phyloP scores from a whole-genome alignment of 2,113 vertebrate genomes.

The Varanus salvator region DNA sequence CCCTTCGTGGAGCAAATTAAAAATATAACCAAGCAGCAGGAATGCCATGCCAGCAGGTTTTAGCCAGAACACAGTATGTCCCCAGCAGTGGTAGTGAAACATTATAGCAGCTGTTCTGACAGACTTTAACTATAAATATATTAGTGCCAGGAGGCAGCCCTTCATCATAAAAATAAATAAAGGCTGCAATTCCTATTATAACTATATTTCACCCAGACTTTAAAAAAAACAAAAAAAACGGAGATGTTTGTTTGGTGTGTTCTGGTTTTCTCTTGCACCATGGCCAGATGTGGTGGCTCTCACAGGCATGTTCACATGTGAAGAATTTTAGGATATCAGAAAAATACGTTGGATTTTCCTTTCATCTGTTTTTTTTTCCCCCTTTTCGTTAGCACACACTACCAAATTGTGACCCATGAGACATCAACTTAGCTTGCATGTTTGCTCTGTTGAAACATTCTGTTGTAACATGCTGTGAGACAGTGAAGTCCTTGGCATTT shows the following conservation, averaged over 20 bases:
- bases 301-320: background rate
- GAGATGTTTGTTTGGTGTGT: too few species aligned
- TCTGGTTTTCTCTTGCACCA: too few species aligned
- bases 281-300: background rate
- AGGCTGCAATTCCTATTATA: background rate
- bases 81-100: background rate
- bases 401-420: background rate
- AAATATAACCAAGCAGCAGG: background rate
- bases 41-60: background rate
- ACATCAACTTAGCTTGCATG: background rate
- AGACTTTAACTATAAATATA: constrained; percentile 25
- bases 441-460: background rate
- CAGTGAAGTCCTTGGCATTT: background rate
- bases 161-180: constrained; percentile 2
- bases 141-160: background rate
- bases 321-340: background rate
- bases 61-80: constrained; percentile 20
- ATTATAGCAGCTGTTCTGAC: constrained; percentile 4
- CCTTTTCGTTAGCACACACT: background rate
- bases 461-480: background rate
- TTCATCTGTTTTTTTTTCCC: background rate
- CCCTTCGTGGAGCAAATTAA: constrained; percentile 26
- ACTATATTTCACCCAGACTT: background rate
- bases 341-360: background rate
- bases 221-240: background rate